Conservation (phyloP, 2,888 invertebrate genomes). For the Maniola hyperantus region DNA sequence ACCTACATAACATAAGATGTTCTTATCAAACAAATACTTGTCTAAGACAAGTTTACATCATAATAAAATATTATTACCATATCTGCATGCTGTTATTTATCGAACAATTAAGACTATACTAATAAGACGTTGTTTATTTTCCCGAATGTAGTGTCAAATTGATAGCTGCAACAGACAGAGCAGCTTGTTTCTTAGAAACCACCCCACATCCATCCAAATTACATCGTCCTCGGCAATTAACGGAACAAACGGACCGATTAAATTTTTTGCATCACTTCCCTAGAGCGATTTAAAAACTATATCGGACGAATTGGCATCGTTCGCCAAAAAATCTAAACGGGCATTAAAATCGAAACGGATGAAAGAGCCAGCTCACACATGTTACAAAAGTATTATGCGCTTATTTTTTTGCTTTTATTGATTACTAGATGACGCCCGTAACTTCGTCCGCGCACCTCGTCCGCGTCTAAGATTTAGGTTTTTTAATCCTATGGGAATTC, state of each 20-base stretch:
- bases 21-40: too few relatives aligned
- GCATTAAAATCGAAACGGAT: constrained; percentile 11
- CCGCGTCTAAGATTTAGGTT: too few relatives aligned
- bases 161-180: constrained; percentile 7
- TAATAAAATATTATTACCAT: neutral
- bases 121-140: constrained; percentile 24
- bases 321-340: constrained; percentile 50
- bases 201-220: constrained; percentile 39
- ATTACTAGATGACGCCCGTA: too few relatives aligned
- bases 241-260: constrained; percentile 46
- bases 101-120: neutral
- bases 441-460: too few relatives aligned
- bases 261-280: constrained; percentile 42
- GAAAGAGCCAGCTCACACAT: constrained; percentile 12
- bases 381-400: neutral
- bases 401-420: too few relatives aligned
- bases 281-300: constrained; percentile 44
- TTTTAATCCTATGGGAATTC: too few relatives aligned
- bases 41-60: neutral
- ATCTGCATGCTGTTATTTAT: neutral
- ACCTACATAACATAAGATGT: too few relatives aligned
- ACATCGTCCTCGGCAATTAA: constrained; percentile 46
- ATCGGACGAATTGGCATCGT: constrained; percentile 54
- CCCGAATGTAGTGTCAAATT: constrained; percentile 25
- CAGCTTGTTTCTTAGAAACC: constrained; percentile 28